phyloP scores from a whole-genome alignment of 2,888 invertebrate genomes.

The Invenusta paracnida region DNA sequence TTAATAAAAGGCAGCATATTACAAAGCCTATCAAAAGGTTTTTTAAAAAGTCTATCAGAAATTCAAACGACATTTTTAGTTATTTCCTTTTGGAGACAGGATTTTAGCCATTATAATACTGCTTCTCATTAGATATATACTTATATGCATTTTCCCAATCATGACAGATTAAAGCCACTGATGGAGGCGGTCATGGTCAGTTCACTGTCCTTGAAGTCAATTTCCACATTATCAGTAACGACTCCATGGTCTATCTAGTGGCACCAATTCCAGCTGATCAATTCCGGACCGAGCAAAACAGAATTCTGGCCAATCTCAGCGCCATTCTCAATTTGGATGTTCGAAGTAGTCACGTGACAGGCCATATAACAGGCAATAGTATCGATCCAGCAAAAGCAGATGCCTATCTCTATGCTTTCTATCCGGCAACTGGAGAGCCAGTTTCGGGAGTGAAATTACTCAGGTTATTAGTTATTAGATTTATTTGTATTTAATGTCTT shows the following conservation, averaged over 20 bases:
- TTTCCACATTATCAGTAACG: not conserved
- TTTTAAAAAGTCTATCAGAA: no score
- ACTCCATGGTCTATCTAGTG: not conserved
- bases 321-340: not conserved
- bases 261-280: not conserved
- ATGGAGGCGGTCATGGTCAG: not conserved
- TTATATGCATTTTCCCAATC: not conserved
- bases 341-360: not conserved
- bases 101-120: not conserved
- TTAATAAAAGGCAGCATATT: no score
- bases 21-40: no score
- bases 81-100: not conserved
- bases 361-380: not conserved
- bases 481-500: no score
- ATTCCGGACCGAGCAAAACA: not conserved
- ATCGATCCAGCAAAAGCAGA: not conserved
- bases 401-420: not conserved
- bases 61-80: not conserved
- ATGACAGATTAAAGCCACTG: not conserved
- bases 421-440: not conserved
- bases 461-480: not conserved
- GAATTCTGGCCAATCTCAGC: not conserved
- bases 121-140: not conserved
- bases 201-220: not conserved
- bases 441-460: not conserved